Percentiles rank a stretch among this genome's conserved stretches.
Conservation (phyloP, 1,140 invertebrate species). For the Melanaphis sacchari region DNA sequence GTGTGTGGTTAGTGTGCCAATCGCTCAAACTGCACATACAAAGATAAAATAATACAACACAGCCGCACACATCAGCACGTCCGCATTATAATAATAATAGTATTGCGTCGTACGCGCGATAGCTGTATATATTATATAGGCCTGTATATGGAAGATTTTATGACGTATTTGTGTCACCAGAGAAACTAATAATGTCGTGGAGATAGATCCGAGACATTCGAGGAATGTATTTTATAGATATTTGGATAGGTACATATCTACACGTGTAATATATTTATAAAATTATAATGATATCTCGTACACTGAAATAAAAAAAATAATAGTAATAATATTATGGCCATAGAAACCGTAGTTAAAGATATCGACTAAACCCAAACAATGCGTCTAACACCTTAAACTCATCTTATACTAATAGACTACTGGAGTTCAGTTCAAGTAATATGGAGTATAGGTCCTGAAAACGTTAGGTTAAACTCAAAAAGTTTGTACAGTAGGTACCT, state of each 20-base stretch:
- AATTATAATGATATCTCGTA: neutral
- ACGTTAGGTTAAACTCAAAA: too few relatives aligned
- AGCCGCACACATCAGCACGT: neutral
- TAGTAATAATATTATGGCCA: neutral
- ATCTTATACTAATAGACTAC: neutral
- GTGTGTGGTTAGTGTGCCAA: neutral
- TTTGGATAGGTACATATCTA: too few relatives aligned
- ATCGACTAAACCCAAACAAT: neutral
- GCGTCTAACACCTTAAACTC: neutral
- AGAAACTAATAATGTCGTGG: neutral
- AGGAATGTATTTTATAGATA: neutral
- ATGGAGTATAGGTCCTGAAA: neutral
- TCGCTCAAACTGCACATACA: neutral
- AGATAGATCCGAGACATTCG: neutral
- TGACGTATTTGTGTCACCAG: neutral
- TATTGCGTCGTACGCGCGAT: neutral
- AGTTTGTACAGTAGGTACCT: too few relatives aligned
- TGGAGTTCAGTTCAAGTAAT: neutral
- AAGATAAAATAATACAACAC: neutral
- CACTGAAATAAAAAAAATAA: neutral
- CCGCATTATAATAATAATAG: neutral
- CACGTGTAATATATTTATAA: too few relatives aligned
- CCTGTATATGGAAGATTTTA: slow-evolving; percentile 7
- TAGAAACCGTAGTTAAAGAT: neutral
- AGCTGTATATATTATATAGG: neutral